Evolutionary conservation across 1,140 invertebrate species (phyloP).

Genomic region (Panagrolaimus sp.): DNA sequence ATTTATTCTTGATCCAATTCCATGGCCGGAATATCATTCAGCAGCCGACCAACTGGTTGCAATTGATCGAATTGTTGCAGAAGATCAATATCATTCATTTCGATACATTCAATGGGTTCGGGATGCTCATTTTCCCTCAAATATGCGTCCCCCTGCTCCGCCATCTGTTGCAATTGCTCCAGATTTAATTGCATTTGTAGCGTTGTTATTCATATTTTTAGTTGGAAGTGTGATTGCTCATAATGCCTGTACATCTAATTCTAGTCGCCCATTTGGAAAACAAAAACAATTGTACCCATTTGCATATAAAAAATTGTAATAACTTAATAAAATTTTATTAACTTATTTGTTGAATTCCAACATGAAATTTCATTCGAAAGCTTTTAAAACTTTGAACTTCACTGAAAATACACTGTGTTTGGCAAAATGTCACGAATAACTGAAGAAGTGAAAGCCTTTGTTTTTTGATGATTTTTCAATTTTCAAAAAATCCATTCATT

Average conservation of each 20-base stretch:
- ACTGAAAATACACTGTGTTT: no score
- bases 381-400: no score
- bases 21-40: constrained; percentile 4
- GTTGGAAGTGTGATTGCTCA: constrained; percentile 10
- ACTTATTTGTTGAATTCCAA: no score
- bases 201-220: constrained; percentile 1
- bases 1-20: neutral
- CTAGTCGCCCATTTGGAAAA: neutral
- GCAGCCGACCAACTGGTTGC: neutral
- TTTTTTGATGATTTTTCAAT: no score
- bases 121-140: neutral
- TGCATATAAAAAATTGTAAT: constrained; percentile 10
- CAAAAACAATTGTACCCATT: neutral
- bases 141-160: neutral
- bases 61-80: constrained; percentile 8
- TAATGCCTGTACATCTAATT: constrained; percentile 10
- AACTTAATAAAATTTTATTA: neutral
- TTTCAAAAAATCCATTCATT: no score
- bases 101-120: neutral
- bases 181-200: constrained; percentile 12
- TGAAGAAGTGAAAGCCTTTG: no score
- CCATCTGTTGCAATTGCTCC: neutral
- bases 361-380: no score
- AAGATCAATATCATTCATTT: neutral
- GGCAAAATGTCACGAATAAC: no score